These are phyloP conservation scores for Campoplex capitator DNA, from an alignment of 2,888 invertebrate species.

Conservation along the genomic window DNA sequence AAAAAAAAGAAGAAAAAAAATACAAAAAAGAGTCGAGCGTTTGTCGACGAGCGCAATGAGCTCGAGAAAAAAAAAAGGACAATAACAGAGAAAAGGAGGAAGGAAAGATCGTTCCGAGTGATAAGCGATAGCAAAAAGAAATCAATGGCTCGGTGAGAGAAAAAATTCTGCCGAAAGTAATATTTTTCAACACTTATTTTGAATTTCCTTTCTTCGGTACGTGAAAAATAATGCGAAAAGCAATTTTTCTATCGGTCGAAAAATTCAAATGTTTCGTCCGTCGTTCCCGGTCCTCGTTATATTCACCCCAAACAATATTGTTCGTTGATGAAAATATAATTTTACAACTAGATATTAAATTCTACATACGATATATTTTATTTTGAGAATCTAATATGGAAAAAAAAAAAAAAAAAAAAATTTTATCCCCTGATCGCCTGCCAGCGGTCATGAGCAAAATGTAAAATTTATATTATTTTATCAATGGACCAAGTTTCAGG, in stretches of 20 bases:
- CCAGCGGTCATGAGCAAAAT: no score
- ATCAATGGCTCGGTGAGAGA: background rate
- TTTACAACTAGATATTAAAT: no score
- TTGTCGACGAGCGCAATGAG: constrained; percentile 40
- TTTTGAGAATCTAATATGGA: background rate
- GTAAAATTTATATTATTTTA: no score
- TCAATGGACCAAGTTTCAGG: no score
- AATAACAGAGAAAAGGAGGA: background rate
- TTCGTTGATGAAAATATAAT: no score
- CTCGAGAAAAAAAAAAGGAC: constrained; percentile 9
- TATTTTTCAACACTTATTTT: background rate
- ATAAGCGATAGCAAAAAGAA: constrained; percentile 46
- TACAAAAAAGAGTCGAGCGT: constrained; percentile 37
- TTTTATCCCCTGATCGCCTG: background rate
- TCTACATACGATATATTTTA: background rate
- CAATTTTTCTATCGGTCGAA: no score
- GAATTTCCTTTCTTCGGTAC: background rate
- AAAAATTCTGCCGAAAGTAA: background rate
- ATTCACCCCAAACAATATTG: background rate
- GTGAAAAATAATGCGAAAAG: background rate
- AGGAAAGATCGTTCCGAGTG: constrained; percentile 38
- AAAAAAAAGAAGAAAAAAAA: background rate
- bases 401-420: no score
- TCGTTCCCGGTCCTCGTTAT: no score
- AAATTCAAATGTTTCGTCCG: no score